phyloP scores from a whole-genome alignment of 2,888 invertebrate genomes.

The Euplexia lucipara region DNA sequence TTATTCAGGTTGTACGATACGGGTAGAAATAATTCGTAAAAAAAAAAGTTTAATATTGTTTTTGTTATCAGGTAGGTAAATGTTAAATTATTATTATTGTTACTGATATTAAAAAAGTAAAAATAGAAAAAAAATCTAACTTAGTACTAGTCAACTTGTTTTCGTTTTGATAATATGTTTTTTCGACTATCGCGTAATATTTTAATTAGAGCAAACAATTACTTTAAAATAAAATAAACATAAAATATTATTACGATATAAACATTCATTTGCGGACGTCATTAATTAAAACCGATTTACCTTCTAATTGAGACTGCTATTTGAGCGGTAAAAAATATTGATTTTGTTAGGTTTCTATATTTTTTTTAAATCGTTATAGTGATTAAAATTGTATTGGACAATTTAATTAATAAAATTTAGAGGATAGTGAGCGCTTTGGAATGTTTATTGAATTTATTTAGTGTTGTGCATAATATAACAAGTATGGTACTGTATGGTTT shows the following conservation, averaged over 20 bases:
- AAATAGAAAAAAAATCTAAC: too few relatives aligned
- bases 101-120: too few relatives aligned
- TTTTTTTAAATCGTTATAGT: background rate
- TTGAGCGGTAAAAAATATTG: background rate
- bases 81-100: too few relatives aligned
- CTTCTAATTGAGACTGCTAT: background rate
- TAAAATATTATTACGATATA: background rate
- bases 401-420: background rate
- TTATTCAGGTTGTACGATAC: too few relatives aligned
- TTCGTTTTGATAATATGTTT: too few relatives aligned
- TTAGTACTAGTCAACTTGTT: too few relatives aligned
- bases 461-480: background rate
- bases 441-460: background rate
- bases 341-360: background rate
- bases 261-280: background rate
- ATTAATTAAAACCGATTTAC: conserved; percentile 5
- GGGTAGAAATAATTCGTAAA: too few relatives aligned
- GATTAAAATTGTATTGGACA: background rate
- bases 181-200: background rate
- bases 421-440: background rate
- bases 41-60: too few relatives aligned
- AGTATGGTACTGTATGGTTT: too few relatives aligned
- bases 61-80: too few relatives aligned
- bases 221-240: background rate
- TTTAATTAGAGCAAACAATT: background rate